phyloP scores from a whole-genome alignment of 2,797 vertebrate species.

The Anableps anableps region DNA sequence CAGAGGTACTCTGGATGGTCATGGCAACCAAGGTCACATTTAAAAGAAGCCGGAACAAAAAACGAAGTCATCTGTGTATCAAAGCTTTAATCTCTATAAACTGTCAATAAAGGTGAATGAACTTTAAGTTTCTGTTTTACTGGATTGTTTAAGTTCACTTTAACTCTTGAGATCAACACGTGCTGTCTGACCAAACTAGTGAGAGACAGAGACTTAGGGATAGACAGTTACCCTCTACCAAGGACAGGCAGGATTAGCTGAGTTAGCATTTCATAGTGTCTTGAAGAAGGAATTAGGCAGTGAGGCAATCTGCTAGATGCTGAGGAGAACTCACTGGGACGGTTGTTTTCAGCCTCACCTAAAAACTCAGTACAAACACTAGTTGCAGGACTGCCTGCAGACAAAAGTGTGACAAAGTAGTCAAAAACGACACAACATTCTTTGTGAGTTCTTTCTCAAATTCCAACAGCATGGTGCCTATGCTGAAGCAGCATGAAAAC shows the following conservation, averaged over 20 bases:
- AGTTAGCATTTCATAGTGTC: constrained; percentile 56
- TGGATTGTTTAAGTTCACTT: constrained; percentile 10
- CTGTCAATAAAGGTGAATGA: neutral
- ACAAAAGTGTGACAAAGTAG: neutral
- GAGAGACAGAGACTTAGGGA: neutral
- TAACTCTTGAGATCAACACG: constrained; percentile 7
- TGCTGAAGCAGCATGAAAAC: constrained; percentile 67
- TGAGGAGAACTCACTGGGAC: constrained; percentile 21
- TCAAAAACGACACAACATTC: constrained; percentile 12
- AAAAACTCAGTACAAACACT: neutral
- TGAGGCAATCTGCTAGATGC: constrained; percentile 39
- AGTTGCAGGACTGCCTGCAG: constrained; percentile 9
- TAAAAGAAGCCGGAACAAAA: constrained; percentile 28
- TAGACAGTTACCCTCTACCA: constrained; percentile 53
- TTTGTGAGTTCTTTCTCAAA: constrained; percentile 32
- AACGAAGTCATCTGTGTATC: constrained; percentile 17
- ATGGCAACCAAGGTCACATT: constrained; percentile 39
- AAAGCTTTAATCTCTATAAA: constrained; percentile 18
- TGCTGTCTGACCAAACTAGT: constrained; percentile 11
- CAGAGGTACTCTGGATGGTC: constrained; percentile 37
- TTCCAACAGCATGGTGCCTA: constrained; percentile 65
- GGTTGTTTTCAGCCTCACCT: constrained; percentile 3
- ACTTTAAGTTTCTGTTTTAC: neutral
- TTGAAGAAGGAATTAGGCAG: constrained; percentile 50
- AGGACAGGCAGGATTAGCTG: constrained; percentile 66